These are phyloP conservation scores for Samia ricini DNA, from an alignment of 1,140 invertebrate genomes.

Conservation along the genomic window DNA sequence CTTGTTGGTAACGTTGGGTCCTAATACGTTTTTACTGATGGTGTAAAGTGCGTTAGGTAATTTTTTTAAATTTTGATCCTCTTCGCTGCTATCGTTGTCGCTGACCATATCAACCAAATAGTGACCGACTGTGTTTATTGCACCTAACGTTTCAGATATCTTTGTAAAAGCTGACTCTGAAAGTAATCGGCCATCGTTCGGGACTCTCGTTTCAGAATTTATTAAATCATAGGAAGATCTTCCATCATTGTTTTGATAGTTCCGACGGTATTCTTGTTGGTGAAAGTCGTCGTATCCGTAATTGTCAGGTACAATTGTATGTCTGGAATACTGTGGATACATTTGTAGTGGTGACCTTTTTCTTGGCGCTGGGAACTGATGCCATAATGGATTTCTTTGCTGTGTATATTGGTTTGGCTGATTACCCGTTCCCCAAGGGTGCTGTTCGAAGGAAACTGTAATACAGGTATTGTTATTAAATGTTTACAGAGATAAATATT, in stretches of 20 bases:
- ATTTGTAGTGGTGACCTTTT: constrained; percentile 53
- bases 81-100: constrained; percentile 62
- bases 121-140: constrained; percentile 89
- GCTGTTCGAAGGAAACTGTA: constrained; percentile 7
- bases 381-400: constrained; percentile 55
- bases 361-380: constrained; percentile 55
- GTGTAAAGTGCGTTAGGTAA: constrained; percentile 86
- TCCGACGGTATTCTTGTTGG: constrained; percentile 26
- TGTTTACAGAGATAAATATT: not conserved
- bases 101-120: constrained; percentile 89
- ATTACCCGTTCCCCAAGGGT: constrained; percentile 34
- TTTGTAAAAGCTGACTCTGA: constrained; percentile 80
- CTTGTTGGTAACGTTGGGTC: constrained; percentile 87
- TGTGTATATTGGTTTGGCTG: constrained; percentile 44
- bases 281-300: constrained; percentile 2
- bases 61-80: constrained; percentile 60
- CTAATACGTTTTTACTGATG: constrained; percentile 88
- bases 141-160: constrained; percentile 85
- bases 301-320: not conserved
- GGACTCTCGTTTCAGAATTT: constrained; percentile 38
- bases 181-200: constrained; percentile 70
- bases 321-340: not conserved
- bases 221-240: constrained; percentile 45
- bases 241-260: constrained; percentile 43
- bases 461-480: constrained; percentile 10